phyloP scores from a whole-genome alignment of 2,888 invertebrate genomes.

The Chironomus tentans region DNA sequence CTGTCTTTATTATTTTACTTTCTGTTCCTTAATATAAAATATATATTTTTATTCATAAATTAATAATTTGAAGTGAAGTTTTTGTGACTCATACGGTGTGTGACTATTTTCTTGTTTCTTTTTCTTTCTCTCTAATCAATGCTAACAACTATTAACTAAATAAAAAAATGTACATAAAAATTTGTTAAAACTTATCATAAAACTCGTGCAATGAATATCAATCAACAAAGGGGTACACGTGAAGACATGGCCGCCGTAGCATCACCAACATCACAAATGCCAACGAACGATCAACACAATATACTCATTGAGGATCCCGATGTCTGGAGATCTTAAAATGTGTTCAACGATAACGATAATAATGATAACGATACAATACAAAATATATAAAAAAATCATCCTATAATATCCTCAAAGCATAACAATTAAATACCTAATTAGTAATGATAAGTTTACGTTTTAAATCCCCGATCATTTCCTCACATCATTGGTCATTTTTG shows the following conservation, averaged over 20 bases:
- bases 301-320: conserved; percentile 89
- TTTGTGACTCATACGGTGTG: conserved; percentile 14
- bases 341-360: conserved; percentile 37
- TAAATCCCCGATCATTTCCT: neutral
- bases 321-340: conserved; percentile 84
- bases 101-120: conserved; percentile 8
- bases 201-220: neutral
- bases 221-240: conserved; percentile 63
- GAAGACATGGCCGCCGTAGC: conserved; percentile 79
- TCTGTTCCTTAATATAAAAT: no score
- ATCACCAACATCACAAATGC: conserved; percentile 50
- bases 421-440: conserved; percentile 9
- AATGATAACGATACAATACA: conserved; percentile 34
- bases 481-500: neutral
- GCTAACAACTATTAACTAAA: neutral
- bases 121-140: conserved; percentile 1
- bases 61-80: neutral
- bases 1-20: neutral
- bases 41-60: no score
- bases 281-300: conserved; percentile 58
- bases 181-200: neutral
- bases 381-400: conserved; percentile 15
- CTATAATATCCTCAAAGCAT: conserved; percentile 28
- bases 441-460: neutral
- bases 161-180: neutral